Evolutionary conservation across 92 coral and sea anemone species (phyloP), one percentile per base, ranked within the genome.

Genomic region (Nematostella vectensis): DNA sequence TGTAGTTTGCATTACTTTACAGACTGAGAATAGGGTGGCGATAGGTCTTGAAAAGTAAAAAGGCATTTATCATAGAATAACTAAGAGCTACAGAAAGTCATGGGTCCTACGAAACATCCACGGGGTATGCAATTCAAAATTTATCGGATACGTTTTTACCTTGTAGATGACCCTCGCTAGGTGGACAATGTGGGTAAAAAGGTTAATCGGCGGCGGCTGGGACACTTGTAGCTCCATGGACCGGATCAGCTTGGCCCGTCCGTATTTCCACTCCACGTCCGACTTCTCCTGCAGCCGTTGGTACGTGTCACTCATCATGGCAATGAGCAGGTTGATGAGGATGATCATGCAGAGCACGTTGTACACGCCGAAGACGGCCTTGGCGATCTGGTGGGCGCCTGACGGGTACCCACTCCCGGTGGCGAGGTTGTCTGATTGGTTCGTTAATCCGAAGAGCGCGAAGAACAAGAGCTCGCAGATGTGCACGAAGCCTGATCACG

Each of bases 221-320:
- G 91, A 66, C 13, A 88, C 77, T 27, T 88, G 84, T 54, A 88
- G 80, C 44, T 93, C 93, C 96, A 93, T 88, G 71, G 89, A 84
- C 31, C 99, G 74, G 65, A 88, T 88, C 49, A 88, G 62, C 43
- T 77, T 80, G 3, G 96, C 96, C 27, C 96, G 79, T 38, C 96
- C 96, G 59, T 83, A 88, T 55, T 88, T 88, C 96, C 96, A 88
- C 66, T 83, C 96, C 29, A 88, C 66, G 58, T 88, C 96, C 0
- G 96, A 88, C 47, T 76, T 75, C 18, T 72, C 83, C 57, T 88
- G 96, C 56, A 88, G 77, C 15, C 96, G 69, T 54, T 88, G 96
- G 54, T 88, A 88, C 16, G 96, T 88, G 57, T 88, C 96, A 50
- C 96, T 88, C 96, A 88, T 88, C 96, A 88, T 88, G 54, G 96